Conservation (phyloP, 2,797 vertebrate species). For the Lithobates sylvaticus region DNA sequence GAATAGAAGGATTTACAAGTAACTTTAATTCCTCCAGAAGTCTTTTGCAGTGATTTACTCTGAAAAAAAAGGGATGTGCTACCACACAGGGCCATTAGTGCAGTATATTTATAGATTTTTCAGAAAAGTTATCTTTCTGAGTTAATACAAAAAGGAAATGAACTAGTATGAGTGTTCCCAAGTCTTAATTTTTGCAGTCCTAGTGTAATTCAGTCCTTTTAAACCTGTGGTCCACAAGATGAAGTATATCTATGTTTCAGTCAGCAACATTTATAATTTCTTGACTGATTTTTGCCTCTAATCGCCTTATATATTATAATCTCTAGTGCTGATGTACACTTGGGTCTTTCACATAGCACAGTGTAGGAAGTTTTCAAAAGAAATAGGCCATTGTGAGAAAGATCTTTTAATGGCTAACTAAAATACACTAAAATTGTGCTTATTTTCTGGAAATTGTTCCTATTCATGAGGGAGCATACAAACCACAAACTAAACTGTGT, state of each 20-base stretch:
- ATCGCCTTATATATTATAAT: neutral
- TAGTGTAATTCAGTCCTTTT: too few relatives aligned
- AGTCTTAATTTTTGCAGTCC: too few relatives aligned
- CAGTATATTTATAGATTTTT: neutral
- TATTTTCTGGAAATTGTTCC: neutral
- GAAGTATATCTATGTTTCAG: too few relatives aligned
- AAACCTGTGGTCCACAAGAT: too few relatives aligned
- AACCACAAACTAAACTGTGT: neutral
- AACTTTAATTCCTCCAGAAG: neutral
- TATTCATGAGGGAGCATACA: neutral
- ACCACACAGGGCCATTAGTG: neutral
- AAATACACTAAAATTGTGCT: neutral
- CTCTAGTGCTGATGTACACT: neutral
- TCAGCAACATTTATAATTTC: too few relatives aligned
- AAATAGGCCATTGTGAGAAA: neutral
- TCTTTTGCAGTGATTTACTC: neutral
- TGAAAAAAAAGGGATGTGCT: neutral
- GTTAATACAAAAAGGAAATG: too few relatives aligned
- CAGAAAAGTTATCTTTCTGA: too few relatives aligned
- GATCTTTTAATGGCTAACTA: neutral
- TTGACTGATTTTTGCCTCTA: too few relatives aligned
- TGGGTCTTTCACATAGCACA: neutral
- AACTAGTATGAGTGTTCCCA: too few relatives aligned
- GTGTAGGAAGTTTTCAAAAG: neutral
- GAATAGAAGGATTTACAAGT: neutral